Percentiles rank a stretch among this genome's conserved stretches.
Conservation (phyloP, 1,140 invertebrate species). For the Drosophila ogumai region DNA sequence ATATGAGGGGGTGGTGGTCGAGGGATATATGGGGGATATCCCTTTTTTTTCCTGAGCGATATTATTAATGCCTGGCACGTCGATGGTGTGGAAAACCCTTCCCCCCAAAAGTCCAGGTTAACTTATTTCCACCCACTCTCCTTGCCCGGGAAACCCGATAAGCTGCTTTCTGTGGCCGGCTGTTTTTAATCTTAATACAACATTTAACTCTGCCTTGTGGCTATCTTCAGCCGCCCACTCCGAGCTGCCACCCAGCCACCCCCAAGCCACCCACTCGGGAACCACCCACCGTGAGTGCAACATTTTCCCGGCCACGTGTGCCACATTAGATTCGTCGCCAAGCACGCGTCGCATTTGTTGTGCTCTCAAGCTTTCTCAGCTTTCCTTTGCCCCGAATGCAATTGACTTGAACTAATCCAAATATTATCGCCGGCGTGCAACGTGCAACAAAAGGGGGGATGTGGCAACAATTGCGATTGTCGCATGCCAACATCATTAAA, state of each 20-base stretch:
- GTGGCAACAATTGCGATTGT: constrained; percentile 49
- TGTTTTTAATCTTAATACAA: constrained; percentile 81
- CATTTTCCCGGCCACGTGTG: constrained; percentile 65
- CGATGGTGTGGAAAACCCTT: constrained; percentile 59
- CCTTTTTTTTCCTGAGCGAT: constrained; percentile 14
- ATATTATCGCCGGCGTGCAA: constrained; percentile 77
- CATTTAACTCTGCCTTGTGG: constrained; percentile 71
- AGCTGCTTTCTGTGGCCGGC: constrained; percentile 74
- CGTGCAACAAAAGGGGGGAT: constrained; percentile 42
- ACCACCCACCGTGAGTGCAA: constrained; percentile 63
- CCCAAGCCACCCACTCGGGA: constrained; percentile 33
- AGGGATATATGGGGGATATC: constrained; percentile 32
- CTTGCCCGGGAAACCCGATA: constrained; percentile 50
- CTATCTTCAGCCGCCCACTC: constrained; percentile 49
- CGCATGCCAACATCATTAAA: constrained; percentile 78
- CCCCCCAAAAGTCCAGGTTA: constrained; percentile 23
- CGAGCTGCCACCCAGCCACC: constrained; percentile 8
- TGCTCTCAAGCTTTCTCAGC: constrained; percentile 19
- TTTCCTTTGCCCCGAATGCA: constrained; percentile 59
- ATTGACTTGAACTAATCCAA: constrained; percentile 84
- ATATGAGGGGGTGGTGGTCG: background rate
- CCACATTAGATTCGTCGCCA: constrained; percentile 79
- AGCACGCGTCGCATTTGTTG: constrained; percentile 62
- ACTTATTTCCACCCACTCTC: background rate
- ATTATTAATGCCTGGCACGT: constrained; percentile 70